Conservation (phyloP, 2,797 vertebrate genomes). For the Pygocentrus nattereri region DNA sequence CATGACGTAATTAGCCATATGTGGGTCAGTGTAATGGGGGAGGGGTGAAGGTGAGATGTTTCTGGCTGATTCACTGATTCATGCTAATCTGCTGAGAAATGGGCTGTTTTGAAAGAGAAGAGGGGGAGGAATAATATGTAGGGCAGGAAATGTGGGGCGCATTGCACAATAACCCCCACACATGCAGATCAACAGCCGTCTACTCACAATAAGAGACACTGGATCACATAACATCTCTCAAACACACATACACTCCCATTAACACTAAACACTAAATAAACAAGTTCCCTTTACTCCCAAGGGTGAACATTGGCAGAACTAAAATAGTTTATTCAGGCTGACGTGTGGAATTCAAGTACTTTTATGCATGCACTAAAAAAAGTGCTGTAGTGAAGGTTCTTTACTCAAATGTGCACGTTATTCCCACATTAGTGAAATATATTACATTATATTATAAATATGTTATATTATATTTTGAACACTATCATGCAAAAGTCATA, state of each 20-base stretch:
- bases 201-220: not conserved
- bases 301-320: too few species aligned
- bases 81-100: not conserved
- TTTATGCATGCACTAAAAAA: not conserved
- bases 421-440: too few species aligned
- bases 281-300: too few species aligned
- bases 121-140: slow-evolving; percentile 16
- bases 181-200: not conserved
- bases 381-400: too few species aligned
- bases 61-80: not conserved
- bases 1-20: not conserved
- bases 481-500: too few species aligned
- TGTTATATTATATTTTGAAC: too few species aligned
- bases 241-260: not conserved
- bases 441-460: too few species aligned
- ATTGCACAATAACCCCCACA: slow-evolving; percentile 2
- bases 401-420: not conserved
- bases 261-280: not conserved
- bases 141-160: not conserved
- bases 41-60: not conserved
- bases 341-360: too few species aligned
- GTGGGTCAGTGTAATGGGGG: not conserved
- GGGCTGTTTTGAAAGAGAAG: not conserved
- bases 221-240: not conserved
- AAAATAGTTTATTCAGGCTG: too few species aligned